phyloP scores from a whole-genome alignment of 2,797 vertebrate genomes.

The Oryzias sinensis region DNA sequence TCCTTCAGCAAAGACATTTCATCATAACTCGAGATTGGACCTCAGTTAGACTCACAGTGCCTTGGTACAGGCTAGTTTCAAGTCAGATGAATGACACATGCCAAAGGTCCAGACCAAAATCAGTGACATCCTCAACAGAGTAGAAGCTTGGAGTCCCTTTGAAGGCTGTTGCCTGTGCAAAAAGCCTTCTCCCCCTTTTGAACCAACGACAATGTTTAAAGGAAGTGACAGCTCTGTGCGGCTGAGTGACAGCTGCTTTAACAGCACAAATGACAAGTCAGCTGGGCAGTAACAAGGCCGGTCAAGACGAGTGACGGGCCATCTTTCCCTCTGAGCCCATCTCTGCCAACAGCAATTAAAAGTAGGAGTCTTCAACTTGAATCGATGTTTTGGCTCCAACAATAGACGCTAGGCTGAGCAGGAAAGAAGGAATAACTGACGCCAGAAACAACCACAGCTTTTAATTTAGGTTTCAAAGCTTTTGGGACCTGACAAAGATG shows the following conservation, averaged over 20 bases:
- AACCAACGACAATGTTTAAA: slow-evolving; percentile 51
- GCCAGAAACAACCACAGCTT: neutral
- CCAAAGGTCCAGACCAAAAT: slow-evolving; percentile 46
- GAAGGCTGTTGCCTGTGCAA: slow-evolving; percentile 22
- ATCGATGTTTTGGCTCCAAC: slow-evolving; percentile 24
- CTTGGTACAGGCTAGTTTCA: slow-evolving; percentile 23
- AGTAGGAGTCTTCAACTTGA: slow-evolving; percentile 38
- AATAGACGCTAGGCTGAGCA: slow-evolving; percentile 9
- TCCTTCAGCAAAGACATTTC: slow-evolving; percentile 30
- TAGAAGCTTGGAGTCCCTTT: slow-evolving; percentile 22
- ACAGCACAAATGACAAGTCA: slow-evolving; percentile 56
- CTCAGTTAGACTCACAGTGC: slow-evolving; percentile 34
- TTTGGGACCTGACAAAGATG: too few species aligned
- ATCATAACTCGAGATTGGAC: slow-evolving; percentile 35
- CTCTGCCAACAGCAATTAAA: slow-evolving; percentile 53
- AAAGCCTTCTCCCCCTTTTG: slow-evolving; percentile 15
- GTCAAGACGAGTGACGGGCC: slow-evolving; percentile 38
- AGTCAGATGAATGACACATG: slow-evolving; percentile 40
- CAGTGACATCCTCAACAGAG: slow-evolving; percentile 31
- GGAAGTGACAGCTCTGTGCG: slow-evolving; percentile 45
- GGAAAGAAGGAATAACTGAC: slow-evolving; percentile 1
- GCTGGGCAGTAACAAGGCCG: slow-evolving; percentile 31
- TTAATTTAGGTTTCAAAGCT: too few species aligned
- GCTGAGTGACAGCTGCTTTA: slow-evolving; percentile 47
- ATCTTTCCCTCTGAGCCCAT: slow-evolving; percentile 8